A percentile compares a stretch with the other conserved stretches of the same genome.
Conservation (phyloP, 2,888 invertebrate genomes). For the Flexamia atlantica region DNA sequence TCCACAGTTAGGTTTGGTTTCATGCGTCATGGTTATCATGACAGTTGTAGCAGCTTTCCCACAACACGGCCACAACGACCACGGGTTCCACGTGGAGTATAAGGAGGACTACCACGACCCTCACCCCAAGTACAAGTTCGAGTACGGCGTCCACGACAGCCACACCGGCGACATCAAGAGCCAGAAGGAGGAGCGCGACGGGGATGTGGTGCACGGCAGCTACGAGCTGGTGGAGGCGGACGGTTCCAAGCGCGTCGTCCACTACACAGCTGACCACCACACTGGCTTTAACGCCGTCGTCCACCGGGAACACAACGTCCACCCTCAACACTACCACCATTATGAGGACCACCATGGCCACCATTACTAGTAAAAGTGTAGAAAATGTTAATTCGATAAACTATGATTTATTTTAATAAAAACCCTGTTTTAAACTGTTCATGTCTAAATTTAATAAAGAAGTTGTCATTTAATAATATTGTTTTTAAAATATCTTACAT, state of each 20-base stretch:
- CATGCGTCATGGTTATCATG: too few species aligned
- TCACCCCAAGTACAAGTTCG: conserved; percentile 54
- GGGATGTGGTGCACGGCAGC: conserved; percentile 77
- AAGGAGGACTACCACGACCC: conserved; percentile 52
- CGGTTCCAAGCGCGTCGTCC: conserved; percentile 85
- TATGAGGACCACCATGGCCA: neutral
- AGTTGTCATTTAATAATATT: too few species aligned
- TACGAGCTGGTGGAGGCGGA: conserved; percentile 79
- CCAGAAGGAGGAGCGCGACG: conserved; percentile 73
- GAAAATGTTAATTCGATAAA: too few species aligned
- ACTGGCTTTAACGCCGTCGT: conserved; percentile 85
- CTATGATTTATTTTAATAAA: too few species aligned
- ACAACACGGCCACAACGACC: conserved; percentile 12
- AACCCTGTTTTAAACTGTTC: too few species aligned
- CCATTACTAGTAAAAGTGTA: neutral
- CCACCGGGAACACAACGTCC: conserved; percentile 61
- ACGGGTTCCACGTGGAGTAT: conserved; percentile 25
- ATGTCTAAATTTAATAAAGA: too few species aligned
- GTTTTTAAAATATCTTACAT: too few species aligned
- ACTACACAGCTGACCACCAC: conserved; percentile 85
- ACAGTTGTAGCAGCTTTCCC: neutral
- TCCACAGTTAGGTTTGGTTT: too few species aligned
- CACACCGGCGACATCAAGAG: conserved; percentile 86
- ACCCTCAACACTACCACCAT: conserved; percentile 53
- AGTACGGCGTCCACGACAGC: conserved; percentile 74